Evolutionary conservation across 2,888 invertebrate genomes (phyloP), one percentile per base, ranked within the genome.

Genomic region (Laothoe populi): DNA sequence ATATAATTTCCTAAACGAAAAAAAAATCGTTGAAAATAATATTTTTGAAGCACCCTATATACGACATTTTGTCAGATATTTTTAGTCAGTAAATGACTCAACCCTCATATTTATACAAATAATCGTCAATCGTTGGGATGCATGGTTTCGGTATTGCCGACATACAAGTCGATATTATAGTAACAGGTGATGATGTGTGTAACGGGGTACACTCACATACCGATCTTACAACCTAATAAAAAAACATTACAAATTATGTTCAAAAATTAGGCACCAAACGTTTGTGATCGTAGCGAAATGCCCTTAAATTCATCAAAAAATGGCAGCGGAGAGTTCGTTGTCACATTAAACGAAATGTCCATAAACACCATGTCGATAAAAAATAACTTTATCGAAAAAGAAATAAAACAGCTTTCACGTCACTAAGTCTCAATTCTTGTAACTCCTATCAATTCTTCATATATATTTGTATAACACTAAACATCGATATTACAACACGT

Each of bases 191-290:
- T 53, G 7, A 53, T 11, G 1, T 7, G 26, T 16, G 1, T 11
- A 16, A 16, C 19, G 13, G 31, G 35, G 35, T 19, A 53, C 49
- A 49, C 35, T 53, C 53, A 53, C 49, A 31, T 35, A 53, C 53
- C 53, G 19, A 35, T 53, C 35, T 53, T 53, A 53, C 53, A 35
- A 53, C 53, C 53, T 53, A 53, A 53, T 35, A 53, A 53, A 53
- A 53, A 53, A 31, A 49, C 53, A 35, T 53, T 38, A 63, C 59
- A 64, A 61, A 77, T 75, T 71, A 75, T 70, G 66, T 70, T 72
- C 66, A 71, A 78, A 80, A 84, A 78, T 81, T 84, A 82, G 84
- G 83, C 84, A 84, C 83, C 84, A 75, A 70, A 63, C 67, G 75
- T 74, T 74, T 74, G 75, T 42, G 42, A 42, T 49, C 53, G 42